phyloP scores from a whole-genome alignment of 2,113 vertebrate species.

The Tympanuchus pallidicinctus region DNA sequence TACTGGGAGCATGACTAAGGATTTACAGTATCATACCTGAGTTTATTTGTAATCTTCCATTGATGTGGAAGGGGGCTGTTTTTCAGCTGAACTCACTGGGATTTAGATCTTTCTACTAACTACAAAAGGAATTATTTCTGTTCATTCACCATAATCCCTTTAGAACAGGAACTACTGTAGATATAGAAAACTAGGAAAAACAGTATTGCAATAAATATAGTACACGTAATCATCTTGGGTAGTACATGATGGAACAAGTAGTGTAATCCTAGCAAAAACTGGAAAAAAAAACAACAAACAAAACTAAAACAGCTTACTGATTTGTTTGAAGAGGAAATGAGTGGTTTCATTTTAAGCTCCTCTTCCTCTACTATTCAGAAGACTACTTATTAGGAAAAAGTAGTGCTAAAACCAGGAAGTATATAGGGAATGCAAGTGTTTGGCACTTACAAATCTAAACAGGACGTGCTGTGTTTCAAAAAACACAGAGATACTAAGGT shows the following conservation, averaged over 20 bases:
- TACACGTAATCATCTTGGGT: background rate
- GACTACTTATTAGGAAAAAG: background rate
- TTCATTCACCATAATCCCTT: slow-evolving; percentile 27
- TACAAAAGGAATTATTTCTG: slow-evolving; percentile 58
- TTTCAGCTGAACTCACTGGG: background rate
- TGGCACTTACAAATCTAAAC: background rate
- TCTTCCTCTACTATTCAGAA: background rate
- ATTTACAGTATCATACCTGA: background rate
- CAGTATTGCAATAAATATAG: background rate
- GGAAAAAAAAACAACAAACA: background rate
- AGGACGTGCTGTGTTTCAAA: background rate
- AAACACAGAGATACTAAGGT: background rate
- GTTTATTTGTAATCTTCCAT: background rate
- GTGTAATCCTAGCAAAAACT: background rate
- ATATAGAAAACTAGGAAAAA: slow-evolving; percentile 44
- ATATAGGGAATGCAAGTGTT: background rate
- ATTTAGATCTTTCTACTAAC: background rate
- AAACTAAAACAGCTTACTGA: background rate
- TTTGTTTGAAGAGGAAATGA: background rate
- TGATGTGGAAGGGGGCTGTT: background rate
- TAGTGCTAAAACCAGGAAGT: background rate
- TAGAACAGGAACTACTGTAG: slow-evolving; percentile 15
- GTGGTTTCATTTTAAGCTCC: background rate
- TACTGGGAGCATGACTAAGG: background rate
- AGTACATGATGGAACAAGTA: background rate